These are phyloP conservation scores for Oreotrochilus melanogaster DNA, from an alignment of 2,113 vertebrate genomes.

Conservation along the genomic window DNA sequence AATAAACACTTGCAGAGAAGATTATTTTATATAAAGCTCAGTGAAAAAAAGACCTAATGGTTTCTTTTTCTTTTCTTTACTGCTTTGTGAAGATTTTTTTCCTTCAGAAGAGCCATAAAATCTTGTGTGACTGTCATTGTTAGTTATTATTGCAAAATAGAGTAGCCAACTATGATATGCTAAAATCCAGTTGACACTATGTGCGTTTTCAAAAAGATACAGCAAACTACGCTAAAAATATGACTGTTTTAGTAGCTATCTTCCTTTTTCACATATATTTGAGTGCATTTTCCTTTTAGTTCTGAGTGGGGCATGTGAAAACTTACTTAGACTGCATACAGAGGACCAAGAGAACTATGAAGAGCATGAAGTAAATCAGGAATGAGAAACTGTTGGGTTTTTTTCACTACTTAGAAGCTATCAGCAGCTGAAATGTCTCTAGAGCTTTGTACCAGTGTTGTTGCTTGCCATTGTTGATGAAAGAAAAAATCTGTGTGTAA, in stretches of 20 bases:
- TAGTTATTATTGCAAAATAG: not conserved
- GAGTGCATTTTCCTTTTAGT: not conserved
- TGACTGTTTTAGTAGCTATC: not conserved
- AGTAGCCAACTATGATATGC: not conserved
- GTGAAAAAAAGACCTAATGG: not conserved
- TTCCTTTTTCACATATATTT: not conserved
- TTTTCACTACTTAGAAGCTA: not conserved
- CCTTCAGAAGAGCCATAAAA: conserved; percentile 23
- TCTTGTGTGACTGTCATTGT: not conserved
- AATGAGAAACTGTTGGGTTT: not conserved
- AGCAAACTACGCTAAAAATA: not conserved
- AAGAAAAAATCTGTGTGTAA: conserved; percentile 59
- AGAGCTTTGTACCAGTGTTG: not conserved
- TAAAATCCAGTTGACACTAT: not conserved
- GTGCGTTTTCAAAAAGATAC: not conserved
- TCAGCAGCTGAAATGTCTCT: not conserved
- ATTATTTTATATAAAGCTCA: not conserved
- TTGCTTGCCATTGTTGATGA: conserved; percentile 58
- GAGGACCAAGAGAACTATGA: not conserved
- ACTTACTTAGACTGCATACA: not conserved
- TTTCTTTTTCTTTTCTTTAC: not conserved
- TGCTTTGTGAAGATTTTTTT: not conserved
- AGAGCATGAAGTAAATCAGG: not conserved
- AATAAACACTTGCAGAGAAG: conserved; percentile 27
- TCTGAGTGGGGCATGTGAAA: not conserved